These are phyloP conservation scores for Palythoa caribaeorum DNA, from an alignment of 92 coral and sea anemone species.

Conservation along the genomic window DNA sequence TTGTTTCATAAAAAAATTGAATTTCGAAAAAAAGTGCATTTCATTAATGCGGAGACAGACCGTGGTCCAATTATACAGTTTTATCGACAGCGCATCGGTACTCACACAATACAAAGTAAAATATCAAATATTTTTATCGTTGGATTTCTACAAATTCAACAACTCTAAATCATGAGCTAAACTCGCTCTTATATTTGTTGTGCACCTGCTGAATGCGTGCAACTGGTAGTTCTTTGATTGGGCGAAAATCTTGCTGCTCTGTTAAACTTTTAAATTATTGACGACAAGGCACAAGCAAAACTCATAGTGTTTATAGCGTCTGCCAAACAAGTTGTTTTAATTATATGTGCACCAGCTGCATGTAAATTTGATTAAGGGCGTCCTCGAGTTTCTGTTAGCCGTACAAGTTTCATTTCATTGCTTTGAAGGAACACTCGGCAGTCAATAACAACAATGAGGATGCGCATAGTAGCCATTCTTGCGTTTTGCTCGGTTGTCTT, in stretches of 20 bases:
- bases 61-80: too few species aligned
- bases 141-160: neutral
- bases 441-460: neutral
- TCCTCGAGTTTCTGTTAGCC: neutral
- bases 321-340: neutral
- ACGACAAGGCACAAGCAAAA: conserved; percentile 7
- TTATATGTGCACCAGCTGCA: conserved; percentile 1
- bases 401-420: neutral
- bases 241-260: neutral
- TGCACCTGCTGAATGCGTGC: conserved; percentile 12
- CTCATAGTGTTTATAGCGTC: conserved; percentile 25
- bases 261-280: conserved; percentile 33
- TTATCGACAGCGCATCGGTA: neutral
- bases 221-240: conserved; percentile 11
- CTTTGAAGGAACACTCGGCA: neutral
- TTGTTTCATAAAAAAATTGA: too few species aligned
- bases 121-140: too few species aligned
- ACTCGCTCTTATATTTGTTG: neutral
- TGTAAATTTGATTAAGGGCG: neutral
- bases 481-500: conserved; percentile 5
- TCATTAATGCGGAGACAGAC: too few species aligned
- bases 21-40: too few species aligned
- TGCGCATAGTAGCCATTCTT: neutral
- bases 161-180: too few species aligned
- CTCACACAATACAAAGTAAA: neutral